phyloP scores from a whole-genome alignment of 1,140 invertebrate genomes.

The Oreohelix idahoensis region DNA sequence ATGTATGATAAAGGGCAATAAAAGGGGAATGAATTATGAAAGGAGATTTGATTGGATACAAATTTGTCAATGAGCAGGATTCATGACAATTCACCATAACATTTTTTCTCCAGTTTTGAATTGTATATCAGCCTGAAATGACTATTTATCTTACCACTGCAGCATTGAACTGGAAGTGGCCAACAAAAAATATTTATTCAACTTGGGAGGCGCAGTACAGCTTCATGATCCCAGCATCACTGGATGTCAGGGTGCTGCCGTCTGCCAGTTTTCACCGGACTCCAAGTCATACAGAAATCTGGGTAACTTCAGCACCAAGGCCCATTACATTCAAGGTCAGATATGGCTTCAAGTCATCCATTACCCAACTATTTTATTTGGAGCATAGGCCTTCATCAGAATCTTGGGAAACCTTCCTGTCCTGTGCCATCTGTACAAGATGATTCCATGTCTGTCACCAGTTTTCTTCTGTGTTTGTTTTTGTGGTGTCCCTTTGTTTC shows the following conservation, averaged over 20 bases:
- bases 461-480: no score
- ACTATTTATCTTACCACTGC: constrained; percentile 13
- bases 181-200: constrained; percentile 45
- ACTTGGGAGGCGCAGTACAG: constrained; percentile 43
- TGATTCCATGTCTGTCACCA: no score
- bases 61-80: no score
- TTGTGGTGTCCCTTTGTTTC: no score
- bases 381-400: no score
- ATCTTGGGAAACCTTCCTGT: no score
- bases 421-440: no score
- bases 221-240: background rate
- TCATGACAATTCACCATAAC: background rate
- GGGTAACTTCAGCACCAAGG: constrained; percentile 43
- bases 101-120: background rate
- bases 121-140: background rate
- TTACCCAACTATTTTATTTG: no score
- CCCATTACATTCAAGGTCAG: constrained; percentile 59
- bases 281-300: constrained; percentile 19
- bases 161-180: constrained; percentile 30
- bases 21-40: no score
- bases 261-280: constrained; percentile 47
- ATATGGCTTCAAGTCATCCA: no score
- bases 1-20: no score
- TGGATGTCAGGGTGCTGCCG: constrained; percentile 44
- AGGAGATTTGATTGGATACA: no score